Evolutionary conservation across 2,888 invertebrate genomes (phyloP).

Genomic region (Cephus rjabovi): DNA sequence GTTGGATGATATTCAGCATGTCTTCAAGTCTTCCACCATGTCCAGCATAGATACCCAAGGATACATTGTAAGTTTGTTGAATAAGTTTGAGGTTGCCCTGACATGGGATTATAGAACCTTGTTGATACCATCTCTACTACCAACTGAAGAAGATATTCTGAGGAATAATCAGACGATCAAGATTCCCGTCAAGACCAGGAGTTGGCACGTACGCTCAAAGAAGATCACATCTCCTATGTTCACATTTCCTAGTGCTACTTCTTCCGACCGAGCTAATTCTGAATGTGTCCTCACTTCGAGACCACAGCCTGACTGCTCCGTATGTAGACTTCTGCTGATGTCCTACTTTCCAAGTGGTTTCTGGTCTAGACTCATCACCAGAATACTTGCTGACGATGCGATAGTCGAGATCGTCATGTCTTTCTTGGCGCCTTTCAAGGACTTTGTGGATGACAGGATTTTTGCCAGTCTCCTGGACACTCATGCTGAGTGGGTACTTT

Average conservation of each 20-base stretch:
- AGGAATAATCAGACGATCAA: conserved; percentile 61
- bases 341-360: conserved; percentile 98
- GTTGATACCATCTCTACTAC: conserved; percentile 90
- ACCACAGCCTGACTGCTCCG: conserved; percentile 71
- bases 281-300: conserved; percentile 67
- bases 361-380: conserved; percentile 93
- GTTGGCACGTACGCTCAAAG: conserved; percentile 75
- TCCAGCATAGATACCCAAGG: conserved; percentile 78
- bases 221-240: conserved; percentile 69
- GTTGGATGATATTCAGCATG: conserved; percentile 88
- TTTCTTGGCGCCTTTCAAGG: conserved; percentile 79
- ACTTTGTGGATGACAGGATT: conserved; percentile 74
- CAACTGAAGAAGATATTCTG: conserved; percentile 78
- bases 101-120: conserved; percentile 94
- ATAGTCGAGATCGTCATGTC: conserved; percentile 82
- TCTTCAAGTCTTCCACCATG: conserved; percentile 89
- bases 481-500: conserved; percentile 90
- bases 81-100: conserved; percentile 97
- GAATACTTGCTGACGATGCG: conserved; percentile 91
- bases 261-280: conserved; percentile 43
- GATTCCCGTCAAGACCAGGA: conserved; percentile 75
- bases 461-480: conserved; percentile 75
- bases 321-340: conserved; percentile 86
- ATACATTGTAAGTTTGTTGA: conserved; percentile 90
- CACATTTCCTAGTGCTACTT: conserved; percentile 31